These are phyloP conservation scores for Ischnus inquisitorius DNA, from an alignment of 2,888 invertebrate genomes.

Conservation along the genomic window DNA sequence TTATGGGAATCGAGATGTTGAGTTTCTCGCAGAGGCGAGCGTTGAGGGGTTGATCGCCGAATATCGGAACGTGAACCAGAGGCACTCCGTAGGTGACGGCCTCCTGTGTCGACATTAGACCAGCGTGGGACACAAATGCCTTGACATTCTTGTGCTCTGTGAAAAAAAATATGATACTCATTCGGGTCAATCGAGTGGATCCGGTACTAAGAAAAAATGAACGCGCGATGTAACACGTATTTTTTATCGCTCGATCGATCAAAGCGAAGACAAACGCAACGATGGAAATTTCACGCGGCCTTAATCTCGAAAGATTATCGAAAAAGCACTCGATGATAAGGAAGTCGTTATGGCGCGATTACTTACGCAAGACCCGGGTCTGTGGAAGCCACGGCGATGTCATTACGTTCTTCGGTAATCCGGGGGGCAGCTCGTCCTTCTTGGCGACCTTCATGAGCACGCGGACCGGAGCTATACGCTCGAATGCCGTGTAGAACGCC, in stretches of 20 bases:
- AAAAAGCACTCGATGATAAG: constrained; percentile 22
- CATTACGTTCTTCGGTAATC: constrained; percentile 81
- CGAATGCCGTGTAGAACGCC: constrained; percentile 77
- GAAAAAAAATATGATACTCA: not conserved
- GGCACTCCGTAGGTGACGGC: constrained; percentile 78
- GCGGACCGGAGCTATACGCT: constrained; percentile 79
- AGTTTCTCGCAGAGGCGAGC: constrained; percentile 66
- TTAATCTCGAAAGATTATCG: not conserved
- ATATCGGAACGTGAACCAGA: constrained; percentile 80
- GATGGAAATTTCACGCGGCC: too few species aligned
- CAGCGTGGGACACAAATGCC: constrained; percentile 81
- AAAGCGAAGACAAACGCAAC: too few species aligned
- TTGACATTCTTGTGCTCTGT: constrained; percentile 79
- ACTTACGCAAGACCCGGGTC: constrained; percentile 77
- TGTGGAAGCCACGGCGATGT: constrained; percentile 80
- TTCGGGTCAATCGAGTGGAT: too few species aligned
- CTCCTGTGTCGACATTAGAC: constrained; percentile 79
- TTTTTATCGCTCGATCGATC: not conserved
- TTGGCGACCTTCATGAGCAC: constrained; percentile 80
- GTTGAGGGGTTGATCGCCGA: constrained; percentile 79
- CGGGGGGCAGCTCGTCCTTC: constrained; percentile 77
- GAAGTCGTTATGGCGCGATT: not conserved
- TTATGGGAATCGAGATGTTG: constrained; percentile 72
- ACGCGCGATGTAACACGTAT: not conserved
- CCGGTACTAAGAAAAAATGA: not conserved